A percentile compares a stretch with the other conserved stretches of the same genome.
phyloP scores from a whole-genome alignment of 2,113 vertebrate genomes.

The Oryctolagus cuniculus region mOryCun1.1 NC_091438.1:15561001-15561500 shows the following conservation, averaged over 20 bases:
- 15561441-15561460: not conserved
- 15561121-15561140: not conserved
- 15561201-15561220: not conserved
- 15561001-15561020: not conserved
- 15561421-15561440: not conserved
- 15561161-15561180: not conserved
- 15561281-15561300: not conserved
- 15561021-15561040: not conserved
- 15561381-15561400: not conserved
- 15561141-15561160: not conserved
- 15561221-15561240: not conserved
- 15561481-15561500: too few species aligned
- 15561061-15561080: not conserved
- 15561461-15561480: too few species aligned
- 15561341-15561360: not conserved
- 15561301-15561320: not conserved
- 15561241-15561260: not conserved
- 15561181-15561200: not conserved
- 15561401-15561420: not conserved
- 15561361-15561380: constrained; percentile 5
- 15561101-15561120: not conserved
- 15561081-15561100: not conserved
- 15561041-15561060: too few species aligned
- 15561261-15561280: not conserved
- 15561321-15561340: not conserved